Evolutionary conservation across 2,888 invertebrate genomes (phyloP).

Genomic region (Andrena bucephala): DNA sequence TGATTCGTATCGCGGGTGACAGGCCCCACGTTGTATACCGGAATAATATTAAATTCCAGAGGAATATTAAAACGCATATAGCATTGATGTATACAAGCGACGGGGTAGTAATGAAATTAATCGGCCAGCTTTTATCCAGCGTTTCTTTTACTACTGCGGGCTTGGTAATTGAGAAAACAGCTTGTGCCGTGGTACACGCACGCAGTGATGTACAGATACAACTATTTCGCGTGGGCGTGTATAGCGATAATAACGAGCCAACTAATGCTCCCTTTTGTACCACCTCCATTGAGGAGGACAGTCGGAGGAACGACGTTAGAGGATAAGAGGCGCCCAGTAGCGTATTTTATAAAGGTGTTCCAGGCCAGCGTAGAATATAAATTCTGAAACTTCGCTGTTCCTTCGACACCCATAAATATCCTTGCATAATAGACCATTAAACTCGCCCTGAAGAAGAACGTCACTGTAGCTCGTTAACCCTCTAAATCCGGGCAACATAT

Average conservation of each 20-base stretch:
- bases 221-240: slow-evolving; percentile 55
- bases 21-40: too few relatives aligned
- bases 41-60: too few relatives aligned
- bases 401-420: too few relatives aligned
- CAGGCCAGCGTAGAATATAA: slow-evolving; percentile 3
- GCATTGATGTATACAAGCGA: neutral
- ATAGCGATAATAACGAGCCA: slow-evolving; percentile 75
- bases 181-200: slow-evolving; percentile 23
- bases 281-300: slow-evolving; percentile 35
- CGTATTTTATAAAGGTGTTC: slow-evolving; percentile 31
- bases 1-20: too few relatives aligned
- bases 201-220: slow-evolving; percentile 24
- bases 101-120: neutral
- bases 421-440: too few relatives aligned
- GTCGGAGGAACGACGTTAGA: slow-evolving; percentile 11
- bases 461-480: too few relatives aligned
- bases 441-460: too few relatives aligned
- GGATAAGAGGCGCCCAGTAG: slow-evolving; percentile 43
- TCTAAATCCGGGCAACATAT: too few relatives aligned
- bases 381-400: neutral
- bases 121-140: neutral
- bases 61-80: neutral
- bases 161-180: slow-evolving; percentile 1
- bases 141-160: neutral
- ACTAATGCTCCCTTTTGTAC: slow-evolving; percentile 53